phyloP scores from a whole-genome alignment of 2,888 invertebrate genomes.

The Amorpha juglandis region DNA sequence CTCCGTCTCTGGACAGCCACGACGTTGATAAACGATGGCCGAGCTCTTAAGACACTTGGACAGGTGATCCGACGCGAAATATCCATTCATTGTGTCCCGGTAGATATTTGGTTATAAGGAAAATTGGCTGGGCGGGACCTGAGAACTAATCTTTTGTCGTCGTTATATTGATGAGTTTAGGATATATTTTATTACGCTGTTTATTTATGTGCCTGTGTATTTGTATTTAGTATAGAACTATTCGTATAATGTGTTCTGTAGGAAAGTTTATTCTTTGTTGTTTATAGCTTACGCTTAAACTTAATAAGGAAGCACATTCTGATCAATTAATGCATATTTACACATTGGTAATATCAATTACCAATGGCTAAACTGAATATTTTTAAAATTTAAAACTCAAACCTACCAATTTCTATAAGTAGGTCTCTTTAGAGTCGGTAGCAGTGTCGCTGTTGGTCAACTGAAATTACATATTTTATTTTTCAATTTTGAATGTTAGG shows the following conservation, averaged over 20 bases:
- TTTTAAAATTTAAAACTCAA: too few relatives aligned
- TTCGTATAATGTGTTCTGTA: background rate
- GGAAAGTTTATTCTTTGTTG: too few relatives aligned
- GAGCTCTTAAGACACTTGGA: constrained; percentile 66
- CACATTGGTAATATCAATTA: too few relatives aligned
- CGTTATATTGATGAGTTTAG: constrained; percentile 27
- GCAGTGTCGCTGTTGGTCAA: too few relatives aligned
- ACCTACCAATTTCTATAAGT: too few relatives aligned
- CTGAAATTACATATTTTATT: too few relatives aligned
- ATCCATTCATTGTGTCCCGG: constrained; percentile 64
- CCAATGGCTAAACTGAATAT: too few relatives aligned
- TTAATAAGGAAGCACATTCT: too few relatives aligned
- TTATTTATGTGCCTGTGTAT: constrained; percentile 19
- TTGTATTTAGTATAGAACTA: background rate
- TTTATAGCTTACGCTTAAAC: too few relatives aligned
- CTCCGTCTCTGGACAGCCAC: constrained; percentile 49
- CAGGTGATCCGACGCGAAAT: constrained; percentile 71
- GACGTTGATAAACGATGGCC: constrained; percentile 72
- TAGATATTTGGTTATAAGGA: constrained; percentile 50
- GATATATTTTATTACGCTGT: constrained; percentile 1
- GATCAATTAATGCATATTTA: too few relatives aligned
- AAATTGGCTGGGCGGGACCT: constrained; percentile 36
- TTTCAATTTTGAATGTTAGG: too few relatives aligned
- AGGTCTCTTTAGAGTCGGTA: too few relatives aligned
- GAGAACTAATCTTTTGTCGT: constrained; percentile 39